Evolutionary conservation across 2,797 vertebrate genomes (phyloP).

Genomic region (Sebastolobus altivelis): DNA sequence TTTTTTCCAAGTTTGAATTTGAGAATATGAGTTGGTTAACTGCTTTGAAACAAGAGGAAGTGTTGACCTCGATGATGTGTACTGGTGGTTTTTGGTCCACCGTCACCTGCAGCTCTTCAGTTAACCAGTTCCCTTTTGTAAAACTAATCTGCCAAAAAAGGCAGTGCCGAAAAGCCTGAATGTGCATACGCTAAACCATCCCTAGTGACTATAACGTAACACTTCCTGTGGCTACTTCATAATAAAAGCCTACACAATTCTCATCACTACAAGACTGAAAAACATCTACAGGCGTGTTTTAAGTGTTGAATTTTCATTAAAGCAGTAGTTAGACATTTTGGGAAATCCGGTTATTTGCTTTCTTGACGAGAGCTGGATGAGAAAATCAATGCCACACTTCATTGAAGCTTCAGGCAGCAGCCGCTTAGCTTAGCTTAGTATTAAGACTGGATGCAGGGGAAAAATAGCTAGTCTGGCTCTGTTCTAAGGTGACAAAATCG

Average conservation of each 20-base stretch:
- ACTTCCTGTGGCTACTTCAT: slow-evolving; percentile 48
- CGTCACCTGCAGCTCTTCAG: background rate
- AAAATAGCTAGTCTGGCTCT: background rate
- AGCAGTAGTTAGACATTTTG: background rate
- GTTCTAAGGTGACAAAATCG: too few relatives aligned
- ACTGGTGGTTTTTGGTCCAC: background rate
- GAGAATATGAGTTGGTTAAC: background rate
- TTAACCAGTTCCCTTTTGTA: slow-evolving; percentile 12
- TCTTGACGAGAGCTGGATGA: background rate
- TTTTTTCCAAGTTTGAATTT: background rate
- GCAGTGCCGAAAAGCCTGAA: background rate
- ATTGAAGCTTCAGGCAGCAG: too few relatives aligned
- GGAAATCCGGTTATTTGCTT: background rate
- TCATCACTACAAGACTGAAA: background rate
- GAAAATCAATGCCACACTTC: too few relatives aligned
- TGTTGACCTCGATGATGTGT: background rate
- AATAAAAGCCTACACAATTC: slow-evolving; percentile 36
- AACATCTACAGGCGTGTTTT: background rate
- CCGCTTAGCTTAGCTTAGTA: background rate
- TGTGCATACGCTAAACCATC: background rate
- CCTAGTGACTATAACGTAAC: background rate
- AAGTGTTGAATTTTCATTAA: background rate
- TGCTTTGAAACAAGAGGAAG: slow-evolving; percentile 14
- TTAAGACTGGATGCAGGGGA: background rate
- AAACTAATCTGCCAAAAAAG: background rate